Base-by-base conservation (phyloP, 2,888 invertebrate species). In the Zaprionus lineosus region DNA sequence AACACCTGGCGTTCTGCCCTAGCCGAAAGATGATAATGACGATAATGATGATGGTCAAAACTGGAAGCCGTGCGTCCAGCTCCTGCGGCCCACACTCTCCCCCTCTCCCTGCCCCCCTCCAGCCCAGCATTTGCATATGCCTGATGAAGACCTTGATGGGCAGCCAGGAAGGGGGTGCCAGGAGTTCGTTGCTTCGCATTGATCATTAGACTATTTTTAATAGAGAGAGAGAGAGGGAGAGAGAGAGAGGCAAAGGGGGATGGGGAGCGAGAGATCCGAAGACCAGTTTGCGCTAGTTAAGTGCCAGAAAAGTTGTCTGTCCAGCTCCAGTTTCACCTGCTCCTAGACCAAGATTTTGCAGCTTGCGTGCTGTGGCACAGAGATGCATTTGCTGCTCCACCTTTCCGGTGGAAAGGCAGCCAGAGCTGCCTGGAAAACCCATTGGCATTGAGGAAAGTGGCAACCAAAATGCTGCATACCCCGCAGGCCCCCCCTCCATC, bases 261-360 rank as follows among this genome's bases (percentile, higher is more conserved):
- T 36, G 28, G 37, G 18, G 19, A 39, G 31, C 15, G 21, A 19
- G n/a, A 37, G 36, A 47, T 21, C 34, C 7, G 26, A 36, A 48
- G 74, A 65, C 58, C 78, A 57, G 74, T 70, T 70, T 70, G 59
- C 24, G 3, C 41, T 68, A 52, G 69, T 70, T 53, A 43, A 60
- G 67, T 37, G 46, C 50, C 75, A 57, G 60, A 81, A 85, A 86
- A 86, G 86, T 62, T 85, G 82, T 82, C 86, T 86, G 86, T 82
- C 83, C 84, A 86, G 86, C 74, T 82, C 62, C 78, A 81, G 82
- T 82, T 82, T 82, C 82, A 82, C 82, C 82, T 82, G 82, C 82
- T 86, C 73, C 60, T 55, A 57, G 74, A n/a, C 60, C 60, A 53
- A 57, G 57, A 66, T 67, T 77, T 75, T 79, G 83, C 81, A 78